Evolutionary conservation across 2,113 vertebrate species (phyloP).

Genomic region (Laticauda laticaudata): DNA sequence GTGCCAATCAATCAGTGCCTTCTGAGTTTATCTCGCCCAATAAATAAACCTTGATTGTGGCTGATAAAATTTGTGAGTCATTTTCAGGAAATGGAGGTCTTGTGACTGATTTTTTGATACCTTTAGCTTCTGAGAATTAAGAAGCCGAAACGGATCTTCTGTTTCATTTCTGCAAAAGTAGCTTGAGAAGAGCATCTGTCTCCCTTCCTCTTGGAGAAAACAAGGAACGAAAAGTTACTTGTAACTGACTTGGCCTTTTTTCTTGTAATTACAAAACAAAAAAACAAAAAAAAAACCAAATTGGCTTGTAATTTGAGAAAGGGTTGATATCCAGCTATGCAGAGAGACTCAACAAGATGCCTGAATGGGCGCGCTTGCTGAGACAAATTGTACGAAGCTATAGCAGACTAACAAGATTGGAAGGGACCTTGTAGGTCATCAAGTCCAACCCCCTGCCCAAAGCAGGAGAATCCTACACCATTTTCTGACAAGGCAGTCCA

Average conservation of each 20-base stretch:
- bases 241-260: background rate
- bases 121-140: background rate
- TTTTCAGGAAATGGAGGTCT: background rate
- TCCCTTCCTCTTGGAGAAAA: fast-evolving
- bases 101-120: background rate
- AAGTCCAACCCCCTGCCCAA: too few species aligned
- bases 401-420: too few species aligned
- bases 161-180: background rate
- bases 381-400: background rate
- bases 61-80: background rate
- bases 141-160: background rate
- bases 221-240: background rate
- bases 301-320: background rate
- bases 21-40: background rate
- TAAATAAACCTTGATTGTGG: background rate
- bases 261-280: background rate
- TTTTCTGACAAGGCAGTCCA: too few species aligned
- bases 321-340: background rate
- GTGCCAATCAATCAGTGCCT: too few species aligned
- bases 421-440: too few species aligned
- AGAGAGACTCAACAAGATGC: too few species aligned
- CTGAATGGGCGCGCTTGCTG: background rate
- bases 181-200: too few species aligned
- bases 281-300: background rate
- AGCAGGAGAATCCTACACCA: too few species aligned